Percentiles rank a stretch among this genome's conserved stretches.
phyloP scores from a whole-genome alignment of 2,797 vertebrate genomes.

The Rhinatrema bivittatum region DNA sequence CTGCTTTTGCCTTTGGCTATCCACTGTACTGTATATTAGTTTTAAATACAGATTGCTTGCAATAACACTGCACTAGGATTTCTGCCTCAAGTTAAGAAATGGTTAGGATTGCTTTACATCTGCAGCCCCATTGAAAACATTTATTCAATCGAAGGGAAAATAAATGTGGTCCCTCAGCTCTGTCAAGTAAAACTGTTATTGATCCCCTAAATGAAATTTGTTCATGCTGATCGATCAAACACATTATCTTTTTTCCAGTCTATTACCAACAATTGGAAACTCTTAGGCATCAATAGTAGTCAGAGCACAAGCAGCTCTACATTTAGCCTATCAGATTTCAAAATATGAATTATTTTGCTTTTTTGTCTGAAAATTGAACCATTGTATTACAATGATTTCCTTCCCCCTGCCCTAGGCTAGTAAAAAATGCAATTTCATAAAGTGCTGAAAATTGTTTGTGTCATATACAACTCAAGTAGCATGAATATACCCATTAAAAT shows the following conservation, averaged over 20 bases:
- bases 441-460: not conserved
- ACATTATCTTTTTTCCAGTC: conserved; percentile 96
- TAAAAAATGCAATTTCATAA: conserved; percentile 19
- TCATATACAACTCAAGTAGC: not conserved
- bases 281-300: conserved; percentile 79
- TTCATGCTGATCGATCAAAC: conserved; percentile 98
- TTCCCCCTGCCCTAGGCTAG: conserved; percentile 17
- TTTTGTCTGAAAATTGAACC: conserved; percentile 1
- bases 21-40: conserved; percentile 65
- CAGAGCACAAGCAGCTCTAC: conserved; percentile 66
- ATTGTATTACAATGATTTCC: conserved; percentile 18
- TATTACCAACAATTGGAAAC: conserved; percentile 91
- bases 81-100: conserved; percentile 59
- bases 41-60: conserved; percentile 88
- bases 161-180: conserved; percentile 86
- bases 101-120: conserved; percentile 56
- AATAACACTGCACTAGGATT: conserved; percentile 61
- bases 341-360: conserved; percentile 16
- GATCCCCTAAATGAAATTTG: conserved; percentile 98
- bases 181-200: conserved; percentile 98
- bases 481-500: rapidly evolving
- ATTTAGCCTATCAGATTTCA: conserved; percentile 49
- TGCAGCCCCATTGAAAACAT: conserved; percentile 70
- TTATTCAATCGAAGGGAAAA: conserved; percentile 88
- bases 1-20: conserved; percentile 73